Base-by-base conservation (phyloP, 2,113 vertebrate genomes). In the Nyctereutes procyonoides region DNA sequence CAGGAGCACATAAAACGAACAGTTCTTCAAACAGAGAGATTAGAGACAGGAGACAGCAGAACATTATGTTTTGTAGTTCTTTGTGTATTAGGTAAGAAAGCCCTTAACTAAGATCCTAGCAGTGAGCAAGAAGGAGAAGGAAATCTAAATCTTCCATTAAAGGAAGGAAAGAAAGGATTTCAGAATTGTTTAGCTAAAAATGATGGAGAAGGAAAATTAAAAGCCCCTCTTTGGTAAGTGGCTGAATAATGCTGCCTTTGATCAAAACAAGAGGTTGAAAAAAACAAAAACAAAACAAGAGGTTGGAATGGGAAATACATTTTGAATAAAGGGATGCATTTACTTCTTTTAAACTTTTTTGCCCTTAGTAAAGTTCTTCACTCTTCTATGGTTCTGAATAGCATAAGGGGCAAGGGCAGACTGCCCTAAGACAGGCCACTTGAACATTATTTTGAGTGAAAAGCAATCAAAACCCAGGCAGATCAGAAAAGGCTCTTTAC, bases 181-280 rank as follows among this genome's bases (percentile, higher is more conserved):
- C 69, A 71, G 30, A 48, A 76, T 67, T 95, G 86, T 51, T 92
- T 77, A 91, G 10, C 53, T n/a, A 74, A 1, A 90, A 26, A 91
- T 38, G 63, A 80, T 69, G 22, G 48, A 73, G 83, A 74, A 43
- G 30, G 26, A 15, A 63, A 77, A 69, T 35, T 93, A 48, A 96
- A 95, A 91, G 35, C 14, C 51, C 17, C 13, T 82, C 56, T 82
- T 28, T 71, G 13, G 12, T 60, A 53, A 85, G 17, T 77, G 53
- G 71, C 63, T 96, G 28, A 96, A 60, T 65, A 95, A 77, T 81
- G 30, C 38, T 93, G 22, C 9, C 28, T 90, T 82, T 93, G 65
- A 53, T 22, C 58, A 9, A 67, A 92, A 69, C 67, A 90, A n/a
- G 53, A 38, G 77, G 2, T 32, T 84, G 26, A 17, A 26, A 58